Conservation (phyloP, 1,140 invertebrate genomes). For the Galendromus occidentalis region DNA sequence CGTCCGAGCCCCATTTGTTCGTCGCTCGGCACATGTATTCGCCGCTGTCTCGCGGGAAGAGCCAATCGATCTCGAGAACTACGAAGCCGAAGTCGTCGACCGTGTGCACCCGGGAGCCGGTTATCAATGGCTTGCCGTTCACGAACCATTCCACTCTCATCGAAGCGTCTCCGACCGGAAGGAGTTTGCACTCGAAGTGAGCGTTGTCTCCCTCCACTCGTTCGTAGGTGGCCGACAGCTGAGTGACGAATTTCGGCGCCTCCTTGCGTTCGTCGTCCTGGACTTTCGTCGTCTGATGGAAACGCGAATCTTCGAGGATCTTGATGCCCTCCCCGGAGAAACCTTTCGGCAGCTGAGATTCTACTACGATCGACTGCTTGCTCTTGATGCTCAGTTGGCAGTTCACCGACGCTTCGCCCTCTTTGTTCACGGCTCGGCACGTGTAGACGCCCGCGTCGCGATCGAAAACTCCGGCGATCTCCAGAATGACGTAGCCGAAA, state of each 20-base stretch:
- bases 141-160: constrained; percentile 87
- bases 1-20: constrained; percentile 62
- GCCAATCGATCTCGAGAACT: constrained; percentile 63
- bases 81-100: constrained; percentile 84
- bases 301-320: constrained; percentile 64
- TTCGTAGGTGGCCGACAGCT: constrained; percentile 52
- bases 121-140: constrained; percentile 67
- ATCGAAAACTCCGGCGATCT: constrained; percentile 66
- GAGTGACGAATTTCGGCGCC: constrained; percentile 61
- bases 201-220: constrained; percentile 62
- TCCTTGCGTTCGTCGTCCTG: constrained; percentile 61
- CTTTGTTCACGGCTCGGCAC: constrained; percentile 66
- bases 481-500: constrained; percentile 78
- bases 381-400: constrained; percentile 52
- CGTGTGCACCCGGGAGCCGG: constrained; percentile 63
- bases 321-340: constrained; percentile 67
- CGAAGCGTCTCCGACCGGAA: constrained; percentile 59
- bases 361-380: constrained; percentile 57
- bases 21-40: constrained; percentile 65
- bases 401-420: constrained; percentile 66
- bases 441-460: constrained; percentile 70
- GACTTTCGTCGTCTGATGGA: constrained; percentile 60
- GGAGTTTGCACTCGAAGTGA: constrained; percentile 75
- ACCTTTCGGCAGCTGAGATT: constrained; percentile 66
- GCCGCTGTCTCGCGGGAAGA: constrained; percentile 59